Evolutionary conservation across 2,888 invertebrate genomes (phyloP), one percentile per base, ranked within the genome.

Genomic region (Proisotoma minuta): DNA sequence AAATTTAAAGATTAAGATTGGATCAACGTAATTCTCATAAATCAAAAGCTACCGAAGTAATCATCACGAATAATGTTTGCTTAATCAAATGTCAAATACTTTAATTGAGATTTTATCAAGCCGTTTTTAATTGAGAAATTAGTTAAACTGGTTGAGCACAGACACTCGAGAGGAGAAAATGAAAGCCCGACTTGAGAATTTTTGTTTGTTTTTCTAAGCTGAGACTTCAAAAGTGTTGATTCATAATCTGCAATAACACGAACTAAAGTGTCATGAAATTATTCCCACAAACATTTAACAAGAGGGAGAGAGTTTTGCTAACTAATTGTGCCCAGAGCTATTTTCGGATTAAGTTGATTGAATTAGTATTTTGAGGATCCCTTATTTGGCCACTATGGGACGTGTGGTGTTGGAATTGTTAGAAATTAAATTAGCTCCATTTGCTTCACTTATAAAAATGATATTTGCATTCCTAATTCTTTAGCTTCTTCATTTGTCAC

Each of bases 11-110:
- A 15, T 34, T 15, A 34, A 34, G 8, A 34, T 10, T 34, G 34
- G 8, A 15, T n/a, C 43, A 15, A 18, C 10, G 5, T 43, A 15
- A 12, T 15, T 5, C 43, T 12, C 43, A 5, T 43, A 20, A 5
- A 15, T 5, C 43, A 43, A 43, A 18, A 15, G 5, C 20, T 15
- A 34, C 34, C 15, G 34, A 34, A 8, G 5, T 5, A 12, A 15
- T 43, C 10, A 12, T n/a, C 18, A 5, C 43, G 43, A 43, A 15
- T 5, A 27, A 27, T 51, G 51, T 51, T 51, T 51, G 28, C 27
- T 51, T 27, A 51, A 51, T 51, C 51, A 26, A 51, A 51, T 51
- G 51, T 51, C 51, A 51, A 51, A 51, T 18, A 43, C 10, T 20
- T 43, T 43, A 43, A 43, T 43, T 43, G 43, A 15, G 43, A 43